phyloP scores from a whole-genome alignment of 1,140 invertebrate species.

The Brachionus calyciflorus region DNA sequence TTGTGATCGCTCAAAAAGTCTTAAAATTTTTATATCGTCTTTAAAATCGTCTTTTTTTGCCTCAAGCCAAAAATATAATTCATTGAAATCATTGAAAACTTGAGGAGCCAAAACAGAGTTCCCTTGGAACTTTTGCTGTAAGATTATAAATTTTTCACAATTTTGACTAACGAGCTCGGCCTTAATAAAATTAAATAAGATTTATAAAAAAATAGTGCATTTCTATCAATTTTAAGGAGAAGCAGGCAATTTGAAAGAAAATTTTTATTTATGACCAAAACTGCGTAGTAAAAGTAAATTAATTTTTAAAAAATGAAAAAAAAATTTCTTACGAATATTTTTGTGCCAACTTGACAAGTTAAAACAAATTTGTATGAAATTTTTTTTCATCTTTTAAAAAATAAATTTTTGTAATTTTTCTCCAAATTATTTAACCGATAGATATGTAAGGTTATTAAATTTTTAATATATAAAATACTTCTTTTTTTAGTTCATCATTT shows the following conservation, averaged over 20 bases:
- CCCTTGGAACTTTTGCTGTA: not conserved
- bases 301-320: no score
- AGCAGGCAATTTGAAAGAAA: no score
- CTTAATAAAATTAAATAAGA: not conserved
- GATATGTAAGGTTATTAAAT: not conserved
- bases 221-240: no score
- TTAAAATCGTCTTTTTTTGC: not conserved
- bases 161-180: not conserved
- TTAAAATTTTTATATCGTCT: not conserved
- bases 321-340: no score
- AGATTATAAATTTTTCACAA: not conserved
- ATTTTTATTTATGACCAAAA: no score
- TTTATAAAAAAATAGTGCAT: no score
- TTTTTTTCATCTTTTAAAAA: no score
- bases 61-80: not conserved
- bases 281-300: no score
- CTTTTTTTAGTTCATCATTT: not conserved
- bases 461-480: not conserved
- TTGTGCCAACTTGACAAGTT: no score
- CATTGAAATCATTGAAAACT: not conserved
- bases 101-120: not conserved
- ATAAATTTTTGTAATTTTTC: no score
- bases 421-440: no score
- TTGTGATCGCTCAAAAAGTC: not conserved
- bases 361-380: no score